Evolutionary conservation across 2,888 invertebrate species (phyloP).

Genomic region (Epirrita christyi): DNA sequence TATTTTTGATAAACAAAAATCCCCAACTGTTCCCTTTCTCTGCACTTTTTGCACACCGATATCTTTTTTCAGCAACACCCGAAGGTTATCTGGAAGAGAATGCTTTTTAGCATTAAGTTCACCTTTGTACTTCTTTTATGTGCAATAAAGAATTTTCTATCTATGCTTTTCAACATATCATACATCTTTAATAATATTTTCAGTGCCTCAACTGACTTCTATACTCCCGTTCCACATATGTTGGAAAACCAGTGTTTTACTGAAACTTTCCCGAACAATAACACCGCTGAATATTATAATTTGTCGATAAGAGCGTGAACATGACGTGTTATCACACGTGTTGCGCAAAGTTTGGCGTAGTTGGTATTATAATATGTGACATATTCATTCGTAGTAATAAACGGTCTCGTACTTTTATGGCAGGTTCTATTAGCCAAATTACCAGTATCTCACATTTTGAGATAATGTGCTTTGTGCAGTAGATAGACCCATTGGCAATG

Average conservation of each 20-base stretch:
- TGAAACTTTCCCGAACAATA: slow-evolving; percentile 6
- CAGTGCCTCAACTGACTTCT: not conserved
- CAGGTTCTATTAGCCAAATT: slow-evolving; percentile 45
- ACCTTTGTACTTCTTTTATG: no score
- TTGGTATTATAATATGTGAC: slow-evolving; percentile 11
- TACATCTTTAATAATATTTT: not conserved
- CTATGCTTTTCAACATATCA: no score
- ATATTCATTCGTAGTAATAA: slow-evolving; percentile 6
- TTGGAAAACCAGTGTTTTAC: not conserved
- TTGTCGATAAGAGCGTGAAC: slow-evolving; percentile 14
- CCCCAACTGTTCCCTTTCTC: no score
- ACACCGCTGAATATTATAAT: slow-evolving; percentile 1
- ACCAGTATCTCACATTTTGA: slow-evolving; percentile 14
- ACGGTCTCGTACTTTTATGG: slow-evolving; percentile 34
- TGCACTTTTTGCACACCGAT: no score
- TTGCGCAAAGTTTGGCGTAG: slow-evolving; percentile 10
- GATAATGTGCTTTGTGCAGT: not conserved
- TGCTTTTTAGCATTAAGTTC: no score
- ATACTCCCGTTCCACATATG: not conserved
- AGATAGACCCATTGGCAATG: not conserved
- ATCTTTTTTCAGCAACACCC: no score
- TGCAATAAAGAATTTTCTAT: no score
- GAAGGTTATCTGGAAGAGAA: no score
- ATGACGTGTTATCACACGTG: slow-evolving; percentile 6
- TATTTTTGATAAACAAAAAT: no score